Evolutionary conservation across 2,888 invertebrate species (phyloP).

Genomic region (Autographa gamma): DNA sequence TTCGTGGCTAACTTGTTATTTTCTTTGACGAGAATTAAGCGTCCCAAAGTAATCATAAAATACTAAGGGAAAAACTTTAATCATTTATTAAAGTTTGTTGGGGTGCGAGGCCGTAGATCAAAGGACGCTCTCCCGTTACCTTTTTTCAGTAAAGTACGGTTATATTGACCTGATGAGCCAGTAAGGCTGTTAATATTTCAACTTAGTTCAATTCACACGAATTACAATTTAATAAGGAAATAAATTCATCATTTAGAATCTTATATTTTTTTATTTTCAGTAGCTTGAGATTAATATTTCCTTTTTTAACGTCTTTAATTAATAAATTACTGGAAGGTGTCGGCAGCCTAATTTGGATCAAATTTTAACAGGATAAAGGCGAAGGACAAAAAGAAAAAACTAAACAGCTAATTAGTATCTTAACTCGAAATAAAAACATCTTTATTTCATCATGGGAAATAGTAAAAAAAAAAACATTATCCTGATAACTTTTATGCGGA

Average conservation of each 20-base stretch:
- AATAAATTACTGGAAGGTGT: not conserved
- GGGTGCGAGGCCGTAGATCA: conserved; percentile 54
- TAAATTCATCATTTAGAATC: not conserved
- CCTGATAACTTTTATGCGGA: no score
- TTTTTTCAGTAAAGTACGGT: conserved; percentile 39
- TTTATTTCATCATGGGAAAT: no score
- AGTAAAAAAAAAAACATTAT: no score
- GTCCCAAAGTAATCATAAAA: conserved; percentile 67
- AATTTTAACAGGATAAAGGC: not conserved
- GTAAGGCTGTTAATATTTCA: conserved; percentile 23
- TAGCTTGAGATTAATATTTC: not conserved
- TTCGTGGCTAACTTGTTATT: conserved; percentile 38
- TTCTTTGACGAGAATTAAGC: conserved; percentile 62
- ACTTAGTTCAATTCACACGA: conserved; percentile 13
- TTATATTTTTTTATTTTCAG: not conserved
- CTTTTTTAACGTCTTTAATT: not conserved
- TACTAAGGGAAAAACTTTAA: conserved; percentile 69
- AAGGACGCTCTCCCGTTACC: conserved; percentile 47
- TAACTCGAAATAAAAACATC: no score
- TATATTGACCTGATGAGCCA: conserved; percentile 25
- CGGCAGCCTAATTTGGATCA: not conserved
- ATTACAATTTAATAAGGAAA: not conserved
- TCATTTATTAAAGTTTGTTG: conserved; percentile 73
- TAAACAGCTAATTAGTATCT: no score
- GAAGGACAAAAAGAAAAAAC: no score